phyloP scores from a whole-genome alignment of 2,888 invertebrate genomes.

The Agrotis puta region DNA sequence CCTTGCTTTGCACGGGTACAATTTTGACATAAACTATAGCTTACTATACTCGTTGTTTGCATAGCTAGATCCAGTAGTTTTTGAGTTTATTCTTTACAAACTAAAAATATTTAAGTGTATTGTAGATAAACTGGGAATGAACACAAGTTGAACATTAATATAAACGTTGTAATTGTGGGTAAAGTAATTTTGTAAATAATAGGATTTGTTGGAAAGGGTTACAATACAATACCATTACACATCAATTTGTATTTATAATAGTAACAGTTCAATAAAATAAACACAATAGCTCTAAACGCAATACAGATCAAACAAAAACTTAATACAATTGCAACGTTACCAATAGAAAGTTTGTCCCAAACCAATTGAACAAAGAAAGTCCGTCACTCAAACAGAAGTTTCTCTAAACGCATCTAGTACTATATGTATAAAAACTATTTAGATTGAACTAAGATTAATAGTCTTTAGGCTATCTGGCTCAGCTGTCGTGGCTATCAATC shows the following conservation, averaged over 20 bases:
- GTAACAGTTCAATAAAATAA: neutral
- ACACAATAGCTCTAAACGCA: neutral
- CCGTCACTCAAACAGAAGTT: conserved; percentile 7
- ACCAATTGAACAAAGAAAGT: conserved; percentile 27
- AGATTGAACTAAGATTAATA: conserved; percentile 39
- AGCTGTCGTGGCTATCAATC: conserved; percentile 39
- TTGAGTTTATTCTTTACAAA: no score
- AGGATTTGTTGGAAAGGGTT: no score
- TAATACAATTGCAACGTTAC: conserved; percentile 5
- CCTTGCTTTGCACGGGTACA: no score
- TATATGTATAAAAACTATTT: conserved; percentile 16
- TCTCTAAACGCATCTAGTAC: conserved; percentile 30
- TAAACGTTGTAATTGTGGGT: no score
- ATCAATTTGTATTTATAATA: no score
- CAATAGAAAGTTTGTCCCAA: conserved; percentile 49
- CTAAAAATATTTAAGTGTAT: no score
- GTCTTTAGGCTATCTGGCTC: conserved; percentile 15
- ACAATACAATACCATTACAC: no score
- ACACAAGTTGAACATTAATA: neutral
- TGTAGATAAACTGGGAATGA: no score
- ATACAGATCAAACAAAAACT: neutral
- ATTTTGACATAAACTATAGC: no score
- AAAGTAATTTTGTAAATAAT: no score
- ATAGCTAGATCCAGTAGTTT: no score
- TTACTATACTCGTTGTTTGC: no score